phyloP scores from a whole-genome alignment of 2,797 vertebrate species.

The Saxicola maurus region DNA sequence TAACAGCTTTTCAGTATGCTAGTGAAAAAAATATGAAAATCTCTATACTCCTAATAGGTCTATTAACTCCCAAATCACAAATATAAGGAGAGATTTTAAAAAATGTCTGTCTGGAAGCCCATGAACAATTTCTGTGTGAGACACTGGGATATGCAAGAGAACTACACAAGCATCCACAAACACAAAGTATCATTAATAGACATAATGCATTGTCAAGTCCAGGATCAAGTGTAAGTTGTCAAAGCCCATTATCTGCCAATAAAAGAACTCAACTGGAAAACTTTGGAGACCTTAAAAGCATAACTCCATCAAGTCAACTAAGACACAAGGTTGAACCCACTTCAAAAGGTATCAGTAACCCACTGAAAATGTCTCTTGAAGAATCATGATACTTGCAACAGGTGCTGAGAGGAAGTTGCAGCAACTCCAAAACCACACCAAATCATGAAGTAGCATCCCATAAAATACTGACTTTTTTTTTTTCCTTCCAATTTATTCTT shows the following conservation, averaged over 20 bases:
- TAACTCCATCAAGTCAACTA: not conserved
- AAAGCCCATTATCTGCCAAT: not conserved
- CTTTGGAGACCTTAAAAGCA: not conserved
- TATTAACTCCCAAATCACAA: not conserved
- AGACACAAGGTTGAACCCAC: not conserved
- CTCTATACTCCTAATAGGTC: not conserved
- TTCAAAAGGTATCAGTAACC: not conserved
- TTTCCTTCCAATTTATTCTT: not conserved
- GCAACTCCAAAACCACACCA: not conserved
- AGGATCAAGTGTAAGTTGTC: not conserved
- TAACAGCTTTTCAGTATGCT: not conserved
- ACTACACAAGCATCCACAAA: not conserved
- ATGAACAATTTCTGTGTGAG: not conserved
- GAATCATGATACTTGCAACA: not conserved
- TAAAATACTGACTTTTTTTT: not conserved
- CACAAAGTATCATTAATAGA: not conserved
- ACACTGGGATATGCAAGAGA: not conserved
- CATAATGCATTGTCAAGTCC: not conserved
- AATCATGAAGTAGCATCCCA: accelerated
- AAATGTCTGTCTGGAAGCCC: not conserved
- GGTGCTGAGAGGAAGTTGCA: not conserved
- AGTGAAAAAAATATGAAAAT: not conserved
- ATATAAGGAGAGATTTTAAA: not conserved
- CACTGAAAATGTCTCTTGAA: not conserved
- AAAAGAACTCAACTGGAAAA: not conserved